Conservation (phyloP, 1,140 invertebrate species). For the Bemisia tabaci region DNA sequence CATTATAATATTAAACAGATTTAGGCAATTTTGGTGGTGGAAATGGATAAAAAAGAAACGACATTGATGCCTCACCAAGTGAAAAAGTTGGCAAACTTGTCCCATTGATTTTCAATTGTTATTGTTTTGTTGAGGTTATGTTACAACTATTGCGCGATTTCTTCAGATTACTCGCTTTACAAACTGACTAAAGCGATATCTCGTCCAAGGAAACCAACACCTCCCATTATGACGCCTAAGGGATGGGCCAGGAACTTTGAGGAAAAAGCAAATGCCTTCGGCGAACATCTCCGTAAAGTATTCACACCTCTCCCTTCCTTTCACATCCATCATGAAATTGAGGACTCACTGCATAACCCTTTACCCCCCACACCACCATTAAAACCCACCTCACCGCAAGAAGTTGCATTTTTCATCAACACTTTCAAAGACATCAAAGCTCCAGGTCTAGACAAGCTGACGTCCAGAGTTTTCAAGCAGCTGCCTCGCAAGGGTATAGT, state of each 20-base stretch:
- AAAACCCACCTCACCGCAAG: conserved; percentile 3
- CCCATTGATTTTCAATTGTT: too few species aligned
- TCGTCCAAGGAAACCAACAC: neutral
- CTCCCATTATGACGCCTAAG: neutral
- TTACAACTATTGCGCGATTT: too few species aligned
- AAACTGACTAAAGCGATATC: neutral
- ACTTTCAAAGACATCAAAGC: conserved; percentile 7
- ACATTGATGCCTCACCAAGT: too few species aligned
- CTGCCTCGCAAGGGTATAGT: conserved; percentile 11
- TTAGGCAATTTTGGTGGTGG: too few species aligned
- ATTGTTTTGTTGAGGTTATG: too few species aligned
- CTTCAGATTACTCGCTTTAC: conserved; percentile 1
- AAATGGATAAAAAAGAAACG: too few species aligned
- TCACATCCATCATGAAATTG: neutral
- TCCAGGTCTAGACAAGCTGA: conserved; percentile 13
- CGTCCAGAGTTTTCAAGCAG: neutral
- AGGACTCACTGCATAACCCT: neutral
- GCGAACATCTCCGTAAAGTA: neutral
- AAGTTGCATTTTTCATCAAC: conserved; percentile 7
- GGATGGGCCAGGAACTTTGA: neutral
- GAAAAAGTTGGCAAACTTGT: too few species aligned
- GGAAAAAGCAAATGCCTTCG: neutral
- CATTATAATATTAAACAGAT: too few species aligned
- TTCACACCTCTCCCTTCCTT: neutral
- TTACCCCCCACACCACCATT: neutral